These are phyloP conservation scores for Macroteleia sp. DNA, from an alignment of 2,888 invertebrate species.

Conservation along the genomic window DNA sequence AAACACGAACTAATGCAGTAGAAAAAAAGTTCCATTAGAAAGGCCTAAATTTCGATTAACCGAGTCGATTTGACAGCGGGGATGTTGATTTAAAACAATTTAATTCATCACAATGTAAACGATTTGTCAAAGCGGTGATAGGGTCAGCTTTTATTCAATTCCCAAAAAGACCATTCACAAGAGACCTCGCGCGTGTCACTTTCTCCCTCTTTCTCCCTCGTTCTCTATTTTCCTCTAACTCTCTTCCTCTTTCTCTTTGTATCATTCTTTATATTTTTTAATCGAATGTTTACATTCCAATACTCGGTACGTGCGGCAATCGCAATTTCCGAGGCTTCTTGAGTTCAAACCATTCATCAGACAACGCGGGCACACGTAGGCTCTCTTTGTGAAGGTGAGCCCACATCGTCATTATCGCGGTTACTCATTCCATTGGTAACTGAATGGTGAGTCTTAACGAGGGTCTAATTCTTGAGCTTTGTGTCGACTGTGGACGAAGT, in stretches of 20 bases:
- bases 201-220: too few species aligned
- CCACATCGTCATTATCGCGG: constrained; percentile 68
- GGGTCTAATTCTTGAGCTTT: constrained; percentile 65
- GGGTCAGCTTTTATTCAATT: constrained; percentile 24
- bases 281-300: constrained; percentile 27
- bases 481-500: constrained; percentile 32
- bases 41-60: constrained; percentile 18
- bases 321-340: neutral
- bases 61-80: constrained; percentile 21
- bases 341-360: neutral
- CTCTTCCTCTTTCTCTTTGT: neutral
- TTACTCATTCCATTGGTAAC: constrained; percentile 49
- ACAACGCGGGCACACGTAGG: constrained; percentile 61
- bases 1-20: too few species aligned
- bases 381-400: constrained; percentile 39
- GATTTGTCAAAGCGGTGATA: constrained; percentile 37
- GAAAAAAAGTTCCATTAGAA: constrained; percentile 11
- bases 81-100: constrained; percentile 18
- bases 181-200: constrained; percentile 12
- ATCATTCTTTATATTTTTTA: constrained; percentile 9
- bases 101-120: constrained; percentile 45
- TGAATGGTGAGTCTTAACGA: constrained; percentile 65
- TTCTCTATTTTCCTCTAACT: too few species aligned
- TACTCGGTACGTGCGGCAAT: neutral
- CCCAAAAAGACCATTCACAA: constrained; percentile 43